Percentiles rank a stretch among this genome's conserved stretches.
These are phyloP conservation scores for Vidua macroura DNA, from an alignment of 2,113 vertebrate species.

Conservation along the genomic window DNA sequence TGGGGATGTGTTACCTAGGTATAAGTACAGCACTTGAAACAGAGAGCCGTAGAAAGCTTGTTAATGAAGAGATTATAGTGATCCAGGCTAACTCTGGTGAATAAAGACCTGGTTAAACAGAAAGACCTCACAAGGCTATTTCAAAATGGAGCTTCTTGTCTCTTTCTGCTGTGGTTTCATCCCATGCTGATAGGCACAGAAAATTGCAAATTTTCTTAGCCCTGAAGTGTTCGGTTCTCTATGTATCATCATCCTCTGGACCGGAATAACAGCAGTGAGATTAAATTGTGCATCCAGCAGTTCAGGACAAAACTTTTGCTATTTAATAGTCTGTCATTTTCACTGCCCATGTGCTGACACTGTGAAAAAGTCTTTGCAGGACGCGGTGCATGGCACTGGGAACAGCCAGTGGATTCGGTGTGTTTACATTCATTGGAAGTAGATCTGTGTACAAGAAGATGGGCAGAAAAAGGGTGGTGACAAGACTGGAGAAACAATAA, in stretches of 20 bases:
- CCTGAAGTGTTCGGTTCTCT: background rate
- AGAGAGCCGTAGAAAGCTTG: background rate
- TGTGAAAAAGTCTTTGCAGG: background rate
- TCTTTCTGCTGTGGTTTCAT: background rate
- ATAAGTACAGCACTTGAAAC: background rate
- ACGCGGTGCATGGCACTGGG: too few relatives aligned
- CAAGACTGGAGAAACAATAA: background rate
- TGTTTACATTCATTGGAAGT: background rate
- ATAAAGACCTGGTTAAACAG: background rate
- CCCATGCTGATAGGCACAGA: background rate
- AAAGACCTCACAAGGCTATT: background rate
- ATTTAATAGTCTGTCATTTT: background rate
- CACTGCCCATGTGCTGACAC: background rate
- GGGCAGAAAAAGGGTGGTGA: background rate
- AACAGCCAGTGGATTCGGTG: fast-evolving
- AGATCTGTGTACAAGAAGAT: background rate
- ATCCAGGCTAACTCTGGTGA: background rate
- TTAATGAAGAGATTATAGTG: background rate
- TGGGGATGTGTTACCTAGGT: background rate
- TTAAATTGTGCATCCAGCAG: background rate
- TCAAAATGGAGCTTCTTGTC: background rate
- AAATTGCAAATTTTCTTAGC: background rate
- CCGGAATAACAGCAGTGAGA: background rate
- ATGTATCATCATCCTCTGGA: background rate
- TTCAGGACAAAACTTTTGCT: background rate